phyloP scores from a whole-genome alignment of 2,113 vertebrate species.

The Chionodraco myersi region DNA sequence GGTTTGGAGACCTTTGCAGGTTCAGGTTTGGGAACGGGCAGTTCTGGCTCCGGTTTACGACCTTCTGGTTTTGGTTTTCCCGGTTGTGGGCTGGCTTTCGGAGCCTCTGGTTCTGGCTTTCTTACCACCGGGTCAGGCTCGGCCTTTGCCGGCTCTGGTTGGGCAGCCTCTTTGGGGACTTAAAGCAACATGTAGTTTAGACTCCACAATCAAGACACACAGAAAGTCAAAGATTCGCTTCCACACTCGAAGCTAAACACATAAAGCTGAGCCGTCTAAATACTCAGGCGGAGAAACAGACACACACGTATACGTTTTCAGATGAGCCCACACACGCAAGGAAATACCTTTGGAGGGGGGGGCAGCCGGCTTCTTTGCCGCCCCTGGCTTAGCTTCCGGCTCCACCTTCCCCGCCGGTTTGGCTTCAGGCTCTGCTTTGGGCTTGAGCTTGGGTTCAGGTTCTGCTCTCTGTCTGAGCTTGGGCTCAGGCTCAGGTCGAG shows the following conservation, averaged over 20 bases:
- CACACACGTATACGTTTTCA: conserved; percentile 1
- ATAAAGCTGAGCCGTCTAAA: conserved; percentile 25
- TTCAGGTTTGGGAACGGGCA: conserved; percentile 12
- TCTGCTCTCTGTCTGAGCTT: conserved; percentile 39
- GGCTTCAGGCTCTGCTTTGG: conserved; percentile 51
- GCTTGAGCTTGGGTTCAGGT: conserved; percentile 55
- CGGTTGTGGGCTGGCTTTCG: conserved; percentile 33
- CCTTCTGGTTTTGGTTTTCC: conserved; percentile 44
- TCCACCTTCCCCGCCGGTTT: conserved; percentile 46
- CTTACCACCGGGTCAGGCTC: conserved; percentile 38
- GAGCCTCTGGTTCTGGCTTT: conserved; percentile 48
- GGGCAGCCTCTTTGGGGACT: conserved; percentile 77
- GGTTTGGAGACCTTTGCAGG: conserved; percentile 5
- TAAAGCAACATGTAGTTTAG: conserved; percentile 81
- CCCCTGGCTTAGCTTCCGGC: not conserved
- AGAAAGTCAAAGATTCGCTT: conserved; percentile 70
- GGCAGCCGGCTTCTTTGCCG: conserved; percentile 26
- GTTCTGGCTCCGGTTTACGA: conserved; percentile 40
- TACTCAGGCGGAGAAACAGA: conserved; percentile 20
- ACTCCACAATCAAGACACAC: conserved; percentile 13
- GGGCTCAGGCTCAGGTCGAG: conserved; percentile 52
- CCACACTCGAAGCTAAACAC: conserved; percentile 64
- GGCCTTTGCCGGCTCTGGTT: conserved; percentile 40
- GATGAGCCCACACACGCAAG: conserved; percentile 30
- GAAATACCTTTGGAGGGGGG: conserved; percentile 82